These are phyloP conservation scores for Phortica magna DNA, from an alignment of 2,888 invertebrate genomes.

Conservation along the genomic window DNA sequence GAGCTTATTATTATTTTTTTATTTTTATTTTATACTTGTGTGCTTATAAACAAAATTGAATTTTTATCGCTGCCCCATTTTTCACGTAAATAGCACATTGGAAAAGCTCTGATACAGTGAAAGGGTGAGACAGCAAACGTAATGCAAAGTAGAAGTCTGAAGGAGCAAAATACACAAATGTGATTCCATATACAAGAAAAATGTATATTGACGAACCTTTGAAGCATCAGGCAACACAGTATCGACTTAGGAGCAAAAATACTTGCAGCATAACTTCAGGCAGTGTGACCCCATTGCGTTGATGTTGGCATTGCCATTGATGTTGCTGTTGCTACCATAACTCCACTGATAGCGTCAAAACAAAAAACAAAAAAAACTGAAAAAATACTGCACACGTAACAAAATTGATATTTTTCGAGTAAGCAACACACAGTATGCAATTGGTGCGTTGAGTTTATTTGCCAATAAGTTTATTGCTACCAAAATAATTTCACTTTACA, in stretches of 20 bases:
- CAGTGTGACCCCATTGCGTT: slow-evolving; percentile 60
- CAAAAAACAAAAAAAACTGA: not conserved
- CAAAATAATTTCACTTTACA: slow-evolving; percentile 6
- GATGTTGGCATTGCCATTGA: not conserved
- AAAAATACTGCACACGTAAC: not conserved
- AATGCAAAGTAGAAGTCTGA: slow-evolving; percentile 34
- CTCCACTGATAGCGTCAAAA: slow-evolving; percentile 1
- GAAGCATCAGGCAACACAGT: not conserved
- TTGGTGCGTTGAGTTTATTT: not conserved
- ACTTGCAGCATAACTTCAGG: slow-evolving; percentile 55
- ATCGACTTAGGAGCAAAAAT: not conserved
- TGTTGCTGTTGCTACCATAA: slow-evolving; percentile 8
- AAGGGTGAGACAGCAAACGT: not conserved
- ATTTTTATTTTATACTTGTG: not conserved
- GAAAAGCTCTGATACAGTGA: not conserved
- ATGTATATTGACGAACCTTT: slow-evolving; percentile 40
- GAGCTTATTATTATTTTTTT: not conserved
- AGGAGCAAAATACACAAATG: slow-evolving; percentile 38
- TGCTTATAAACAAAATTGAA: slow-evolving; percentile 63
- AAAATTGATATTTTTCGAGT: not conserved
- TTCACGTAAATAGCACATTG: slow-evolving; percentile 14
- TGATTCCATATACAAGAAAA: slow-evolving; percentile 69
- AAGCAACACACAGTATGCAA: not conserved
- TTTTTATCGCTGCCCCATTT: slow-evolving; percentile 60
- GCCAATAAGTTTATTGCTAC: not conserved